Percentiles rank a stretch among this genome's conserved stretches.
phyloP scores from a whole-genome alignment of 2,113 vertebrate species.

The Aleadryas rufinucha region DNA sequence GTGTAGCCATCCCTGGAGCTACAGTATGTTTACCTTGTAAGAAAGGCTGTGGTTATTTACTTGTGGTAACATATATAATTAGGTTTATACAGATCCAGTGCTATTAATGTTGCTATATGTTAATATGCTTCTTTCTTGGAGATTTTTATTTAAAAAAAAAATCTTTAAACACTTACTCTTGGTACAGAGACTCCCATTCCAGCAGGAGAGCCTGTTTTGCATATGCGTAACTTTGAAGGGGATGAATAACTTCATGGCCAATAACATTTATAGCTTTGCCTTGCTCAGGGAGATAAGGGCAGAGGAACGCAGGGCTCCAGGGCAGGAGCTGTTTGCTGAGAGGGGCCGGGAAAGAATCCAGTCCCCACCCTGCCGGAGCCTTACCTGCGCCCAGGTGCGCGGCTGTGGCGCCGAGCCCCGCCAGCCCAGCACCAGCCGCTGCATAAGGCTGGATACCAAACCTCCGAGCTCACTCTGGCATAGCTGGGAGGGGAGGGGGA shows the following conservation, averaged over 20 bases:
- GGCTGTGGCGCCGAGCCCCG: neutral
- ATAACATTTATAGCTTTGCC: constrained; percentile 60
- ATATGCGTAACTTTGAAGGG: constrained; percentile 33
- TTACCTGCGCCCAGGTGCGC: constrained; percentile 38
- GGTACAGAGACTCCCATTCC: neutral
- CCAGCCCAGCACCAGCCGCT: neutral
- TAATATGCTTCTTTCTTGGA: neutral
- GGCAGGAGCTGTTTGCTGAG: constrained; percentile 62
- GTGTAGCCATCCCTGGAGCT: neutral
- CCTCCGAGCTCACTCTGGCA: neutral
- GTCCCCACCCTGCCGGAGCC: constrained; percentile 21
- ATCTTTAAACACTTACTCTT: neutral
- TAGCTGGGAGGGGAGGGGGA: constrained; percentile 4
- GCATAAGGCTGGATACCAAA: neutral
- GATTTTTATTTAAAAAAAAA: neutral
- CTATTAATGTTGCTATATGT: neutral
- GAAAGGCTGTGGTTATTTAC: neutral
- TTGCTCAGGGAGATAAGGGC: constrained; percentile 47
- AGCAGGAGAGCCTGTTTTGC: constrained; percentile 9
- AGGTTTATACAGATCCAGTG: neutral
- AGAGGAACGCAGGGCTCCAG: constrained; percentile 54
- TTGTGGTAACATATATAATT: neutral
- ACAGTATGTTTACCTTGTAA: neutral
- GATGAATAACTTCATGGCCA: constrained; percentile 64
- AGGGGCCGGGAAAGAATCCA: constrained; percentile 56